Conservation (phyloP, 2,888 invertebrate genomes). For the Cosmia trapezina region DNA sequence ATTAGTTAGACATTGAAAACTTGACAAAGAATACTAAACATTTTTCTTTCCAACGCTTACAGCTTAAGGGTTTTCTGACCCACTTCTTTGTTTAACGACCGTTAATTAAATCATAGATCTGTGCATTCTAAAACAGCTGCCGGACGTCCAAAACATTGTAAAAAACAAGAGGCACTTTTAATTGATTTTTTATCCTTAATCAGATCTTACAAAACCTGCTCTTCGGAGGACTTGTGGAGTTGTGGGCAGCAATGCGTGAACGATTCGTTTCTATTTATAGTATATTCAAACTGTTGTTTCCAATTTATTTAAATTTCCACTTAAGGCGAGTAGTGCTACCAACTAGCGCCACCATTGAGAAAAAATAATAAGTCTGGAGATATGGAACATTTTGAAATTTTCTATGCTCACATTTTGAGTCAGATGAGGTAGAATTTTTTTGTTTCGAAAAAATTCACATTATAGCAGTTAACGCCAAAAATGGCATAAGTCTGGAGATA, state of each 20-base stretch:
- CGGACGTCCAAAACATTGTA: slow-evolving; percentile 15
- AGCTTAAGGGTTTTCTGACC: background rate
- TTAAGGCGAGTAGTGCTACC: too few relatives aligned
- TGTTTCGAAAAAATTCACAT: too few relatives aligned
- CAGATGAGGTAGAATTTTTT: too few relatives aligned
- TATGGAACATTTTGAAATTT: too few relatives aligned
- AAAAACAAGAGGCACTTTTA: slow-evolving; percentile 9
- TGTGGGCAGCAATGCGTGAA: slow-evolving; percentile 41
- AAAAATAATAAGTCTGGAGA: too few relatives aligned
- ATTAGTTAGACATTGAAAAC: background rate
- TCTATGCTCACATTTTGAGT: too few relatives aligned
- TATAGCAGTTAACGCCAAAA: too few relatives aligned
- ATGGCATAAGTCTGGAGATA: too few relatives aligned
- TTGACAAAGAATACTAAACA: background rate
- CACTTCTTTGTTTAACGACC: slow-evolving; percentile 8
- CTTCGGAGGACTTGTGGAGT: slow-evolving; percentile 26
- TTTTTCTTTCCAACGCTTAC: background rate
- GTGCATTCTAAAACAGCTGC: background rate
- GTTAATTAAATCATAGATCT: slow-evolving; percentile 5
- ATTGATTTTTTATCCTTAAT: slow-evolving; percentile 5
- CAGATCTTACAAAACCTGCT: slow-evolving; percentile 30
- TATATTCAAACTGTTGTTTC: background rate
- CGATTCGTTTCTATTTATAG: slow-evolving; percentile 30
- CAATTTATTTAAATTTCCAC: background rate
- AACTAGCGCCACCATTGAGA: too few relatives aligned